Evolutionary conservation across 2,797 vertebrate species (phyloP).

Genomic region (Phalanger gymnotis): DNA sequence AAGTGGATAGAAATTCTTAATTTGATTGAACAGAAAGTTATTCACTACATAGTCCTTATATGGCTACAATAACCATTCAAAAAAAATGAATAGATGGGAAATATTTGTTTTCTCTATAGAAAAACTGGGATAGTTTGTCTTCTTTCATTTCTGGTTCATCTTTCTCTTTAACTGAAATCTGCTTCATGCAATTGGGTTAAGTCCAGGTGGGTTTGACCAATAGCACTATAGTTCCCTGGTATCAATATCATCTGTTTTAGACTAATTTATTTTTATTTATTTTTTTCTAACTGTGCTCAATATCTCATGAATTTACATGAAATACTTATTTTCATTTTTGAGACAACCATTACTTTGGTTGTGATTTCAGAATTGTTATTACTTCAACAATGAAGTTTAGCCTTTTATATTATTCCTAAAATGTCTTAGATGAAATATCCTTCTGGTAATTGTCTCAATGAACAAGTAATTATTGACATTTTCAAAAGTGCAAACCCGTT

Average conservation of each 20-base stretch:
- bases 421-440: not conserved
- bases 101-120: not conserved
- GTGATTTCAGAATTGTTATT: conserved; percentile 9
- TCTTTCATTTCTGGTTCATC: not conserved
- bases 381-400: not conserved
- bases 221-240: not conserved
- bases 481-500: not conserved
- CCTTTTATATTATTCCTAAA: not conserved
- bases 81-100: not conserved
- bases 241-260: not conserved
- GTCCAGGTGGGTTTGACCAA: not conserved
- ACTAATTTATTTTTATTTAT: conserved; percentile 22
- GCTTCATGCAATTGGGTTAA: not conserved
- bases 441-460: not conserved
- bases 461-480: not conserved
- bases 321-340: conserved; percentile 28
- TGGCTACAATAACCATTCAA: not conserved
- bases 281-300: conserved; percentile 23
- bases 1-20: not conserved
- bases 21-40: not conserved
- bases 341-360: not conserved
- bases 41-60: not conserved
- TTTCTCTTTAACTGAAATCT: conserved; percentile 5
- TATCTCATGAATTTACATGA: conserved; percentile 35
- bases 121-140: conserved; percentile 19